Evolutionary conservation across 1,140 invertebrate genomes (phyloP).

Genomic region (Rhagoletis zephyria): DNA sequence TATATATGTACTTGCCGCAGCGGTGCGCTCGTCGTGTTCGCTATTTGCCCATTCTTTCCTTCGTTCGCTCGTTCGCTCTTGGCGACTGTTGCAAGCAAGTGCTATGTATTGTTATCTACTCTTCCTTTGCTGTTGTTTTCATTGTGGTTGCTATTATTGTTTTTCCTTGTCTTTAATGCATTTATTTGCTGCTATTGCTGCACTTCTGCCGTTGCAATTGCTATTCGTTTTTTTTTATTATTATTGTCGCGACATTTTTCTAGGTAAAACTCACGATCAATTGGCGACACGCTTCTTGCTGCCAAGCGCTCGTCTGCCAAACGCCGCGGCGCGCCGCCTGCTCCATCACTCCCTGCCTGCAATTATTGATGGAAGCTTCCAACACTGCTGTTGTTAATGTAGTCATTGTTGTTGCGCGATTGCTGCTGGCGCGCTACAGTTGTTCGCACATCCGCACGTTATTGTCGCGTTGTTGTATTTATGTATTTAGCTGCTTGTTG

Average conservation of each 20-base stretch:
- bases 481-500: not conserved
- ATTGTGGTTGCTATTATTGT: not conserved
- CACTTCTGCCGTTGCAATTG: not conserved
- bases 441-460: constrained; percentile 26
- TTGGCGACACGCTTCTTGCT: constrained; percentile 72
- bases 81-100: constrained; percentile 1
- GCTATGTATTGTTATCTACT: not conserved
- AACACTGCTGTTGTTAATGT: not conserved
- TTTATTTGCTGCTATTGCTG: not conserved
- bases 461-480: not conserved
- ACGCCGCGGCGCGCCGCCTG: not conserved
- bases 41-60: not conserved
- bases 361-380: not conserved
- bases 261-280: constrained; percentile 73
- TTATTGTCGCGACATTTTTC: constrained; percentile 65
- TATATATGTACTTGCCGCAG: constrained; percentile 28
- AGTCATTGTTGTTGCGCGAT: not conserved
- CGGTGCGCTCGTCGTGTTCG: not conserved
- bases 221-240: constrained; percentile 13
- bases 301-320: constrained; percentile 28
- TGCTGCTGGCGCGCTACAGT: not conserved
- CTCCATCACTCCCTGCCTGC: not conserved
- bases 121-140: not conserved
- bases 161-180: not conserved
- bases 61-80: not conserved